Percentiles rank a stretch among this genome's conserved stretches.
phyloP scores from a whole-genome alignment of 2,113 vertebrate genomes.

The Microcebus tavaratra region DNA sequence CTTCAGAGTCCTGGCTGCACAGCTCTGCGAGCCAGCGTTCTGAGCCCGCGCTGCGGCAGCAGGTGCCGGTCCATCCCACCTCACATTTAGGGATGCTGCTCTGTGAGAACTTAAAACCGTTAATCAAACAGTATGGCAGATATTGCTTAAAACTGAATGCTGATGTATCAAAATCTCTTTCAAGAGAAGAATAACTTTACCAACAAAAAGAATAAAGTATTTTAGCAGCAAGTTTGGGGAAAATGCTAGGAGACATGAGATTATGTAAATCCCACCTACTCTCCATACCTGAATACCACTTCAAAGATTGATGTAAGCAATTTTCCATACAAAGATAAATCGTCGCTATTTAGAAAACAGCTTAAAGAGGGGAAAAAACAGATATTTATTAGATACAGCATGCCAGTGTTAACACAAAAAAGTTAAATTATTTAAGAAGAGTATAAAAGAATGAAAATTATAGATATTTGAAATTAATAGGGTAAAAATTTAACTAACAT shows the following conservation, averaged over 20 bases:
- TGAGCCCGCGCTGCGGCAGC: not conserved
- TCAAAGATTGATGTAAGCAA: not conserved
- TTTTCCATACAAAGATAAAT: not conserved
- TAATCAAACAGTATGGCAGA: not conserved
- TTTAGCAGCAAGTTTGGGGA: not conserved
- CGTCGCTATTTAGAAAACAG: not conserved
- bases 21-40: not conserved
- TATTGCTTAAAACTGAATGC: not conserved
- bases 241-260: not conserved
- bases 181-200: not conserved
- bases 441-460: not conserved
- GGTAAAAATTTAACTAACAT: not conserved
- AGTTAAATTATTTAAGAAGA: not conserved
- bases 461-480: not conserved
- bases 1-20: not conserved
- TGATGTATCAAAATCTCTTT: not conserved
- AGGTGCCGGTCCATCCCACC: not conserved
- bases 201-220: not conserved
- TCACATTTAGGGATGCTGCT: not conserved
- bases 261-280: not conserved
- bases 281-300: not conserved
- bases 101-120: not conserved
- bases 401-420: not conserved
- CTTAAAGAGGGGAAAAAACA: not conserved
- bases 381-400: not conserved